phyloP scores from a whole-genome alignment of 1,140 invertebrate genomes.

The Drosophila nikananu region DNA sequence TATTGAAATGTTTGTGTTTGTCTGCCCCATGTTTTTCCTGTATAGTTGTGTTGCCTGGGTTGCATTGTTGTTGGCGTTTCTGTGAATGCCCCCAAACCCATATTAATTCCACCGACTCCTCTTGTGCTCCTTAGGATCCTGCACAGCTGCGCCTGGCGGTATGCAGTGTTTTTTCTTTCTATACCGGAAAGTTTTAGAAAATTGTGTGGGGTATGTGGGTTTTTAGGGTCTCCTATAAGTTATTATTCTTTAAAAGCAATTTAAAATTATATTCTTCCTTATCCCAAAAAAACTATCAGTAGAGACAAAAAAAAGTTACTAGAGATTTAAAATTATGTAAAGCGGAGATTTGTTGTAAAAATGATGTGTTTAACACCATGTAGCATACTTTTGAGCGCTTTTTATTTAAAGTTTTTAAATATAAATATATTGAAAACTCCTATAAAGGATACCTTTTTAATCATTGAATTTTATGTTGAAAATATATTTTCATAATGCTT shows the following conservation, averaged over 20 bases:
- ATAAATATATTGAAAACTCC: neutral
- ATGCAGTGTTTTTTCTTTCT: slow-evolving; percentile 30
- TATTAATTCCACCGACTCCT: neutral
- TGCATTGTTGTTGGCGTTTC: slow-evolving; percentile 53
- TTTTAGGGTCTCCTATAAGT: neutral
- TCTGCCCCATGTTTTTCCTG: slow-evolving; percentile 55
- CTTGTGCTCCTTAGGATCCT: slow-evolving; percentile 17
- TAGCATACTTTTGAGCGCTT: no score
- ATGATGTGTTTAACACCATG: no score
- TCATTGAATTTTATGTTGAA: neutral
- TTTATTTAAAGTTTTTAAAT: no score
- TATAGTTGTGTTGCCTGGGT: slow-evolving; percentile 29
- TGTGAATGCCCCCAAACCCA: slow-evolving; percentile 2
- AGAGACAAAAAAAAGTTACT: no score
- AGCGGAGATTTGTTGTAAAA: no score
- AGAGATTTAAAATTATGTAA: no score
- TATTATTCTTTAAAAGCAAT: neutral
- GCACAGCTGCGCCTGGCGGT: slow-evolving; percentile 52
- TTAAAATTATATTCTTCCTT: no score
- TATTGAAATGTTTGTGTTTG: slow-evolving; percentile 84
- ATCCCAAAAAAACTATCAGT: no score
- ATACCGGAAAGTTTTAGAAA: neutral
- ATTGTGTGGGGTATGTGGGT: neutral
- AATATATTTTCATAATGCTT: neutral
- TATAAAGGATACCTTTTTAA: neutral